Evolutionary conservation across 2,797 vertebrate species (phyloP).

Genomic region (Semaprochilodus insignis): DNA sequence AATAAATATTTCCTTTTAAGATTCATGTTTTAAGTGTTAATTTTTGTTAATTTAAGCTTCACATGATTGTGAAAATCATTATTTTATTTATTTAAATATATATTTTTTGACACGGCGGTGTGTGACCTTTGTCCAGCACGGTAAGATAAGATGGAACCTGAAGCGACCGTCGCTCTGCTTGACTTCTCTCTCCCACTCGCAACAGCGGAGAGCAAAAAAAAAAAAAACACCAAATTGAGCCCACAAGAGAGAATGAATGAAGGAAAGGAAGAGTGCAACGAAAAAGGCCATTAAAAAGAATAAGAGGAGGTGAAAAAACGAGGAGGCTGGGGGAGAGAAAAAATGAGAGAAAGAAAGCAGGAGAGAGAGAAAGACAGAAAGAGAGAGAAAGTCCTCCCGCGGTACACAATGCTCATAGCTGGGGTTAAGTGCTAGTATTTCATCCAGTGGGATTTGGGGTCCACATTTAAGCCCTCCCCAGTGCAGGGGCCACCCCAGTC

Average conservation of each 20-base stretch:
- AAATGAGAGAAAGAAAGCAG: slow-evolving; percentile 66
- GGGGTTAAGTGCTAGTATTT: slow-evolving; percentile 88
- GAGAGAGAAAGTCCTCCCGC: slow-evolving; percentile 71
- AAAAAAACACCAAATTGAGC: slow-evolving; percentile 65
- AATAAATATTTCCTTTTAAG: not conserved
- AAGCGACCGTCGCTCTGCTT: slow-evolving; percentile 65
- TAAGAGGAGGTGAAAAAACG: slow-evolving; percentile 67
- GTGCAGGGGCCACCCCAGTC: slow-evolving; percentile 69
- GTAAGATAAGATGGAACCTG: slow-evolving; percentile 61
- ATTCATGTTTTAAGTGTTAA: not conserved
- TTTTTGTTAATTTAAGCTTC: not conserved
- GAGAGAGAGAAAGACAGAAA: slow-evolving; percentile 60
- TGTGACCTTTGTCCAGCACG: slow-evolving; percentile 61
- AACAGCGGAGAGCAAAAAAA: slow-evolving; percentile 52
- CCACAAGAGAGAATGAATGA: slow-evolving; percentile 61
- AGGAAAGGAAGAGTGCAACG: slow-evolving; percentile 54
- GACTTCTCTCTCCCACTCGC: slow-evolving; percentile 62
- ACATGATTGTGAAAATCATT: not conserved
- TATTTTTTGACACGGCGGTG: slow-evolving; percentile 9
- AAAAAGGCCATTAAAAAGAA: slow-evolving; percentile 60
- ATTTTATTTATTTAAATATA: not conserved
- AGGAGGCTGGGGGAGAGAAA: slow-evolving; percentile 55
- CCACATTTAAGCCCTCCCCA: slow-evolving; percentile 72
- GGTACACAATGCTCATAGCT: slow-evolving; percentile 79
- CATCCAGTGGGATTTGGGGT: slow-evolving; percentile 78